Evolutionary conservation across 2,888 invertebrate species (phyloP), one percentile per base, ranked within the genome.

Genomic region (Heliconius ethilla): DNA sequence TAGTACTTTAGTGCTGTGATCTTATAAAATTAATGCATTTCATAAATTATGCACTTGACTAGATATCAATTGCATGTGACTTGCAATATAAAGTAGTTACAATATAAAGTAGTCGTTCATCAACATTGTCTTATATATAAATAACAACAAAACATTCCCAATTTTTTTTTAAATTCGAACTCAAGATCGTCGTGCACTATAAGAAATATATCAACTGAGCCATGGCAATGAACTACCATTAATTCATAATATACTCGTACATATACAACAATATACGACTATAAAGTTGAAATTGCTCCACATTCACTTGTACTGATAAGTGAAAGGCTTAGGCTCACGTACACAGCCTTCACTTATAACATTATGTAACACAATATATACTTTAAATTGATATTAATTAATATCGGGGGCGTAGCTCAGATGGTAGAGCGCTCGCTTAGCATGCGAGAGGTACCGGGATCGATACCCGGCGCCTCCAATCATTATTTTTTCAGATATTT

Each of bases 381-480:
- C 15, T 66, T 13, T 73, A 51, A 70, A n/a, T 70, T 70, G 6
- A n/a, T 7, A 40, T 66, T 65, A 9, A 65, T 27, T 63, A 73
- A 72, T 59, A 80, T 15, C 75, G 93, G 92, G 93, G 93, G 92
- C 93, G 94, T 93, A 93, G 93, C 93, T 93, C 94, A 94, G 93
- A 94, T 93, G 94, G 93, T 93, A 94, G 94, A 94, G 93, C 93
- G 94, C 93, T 93, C 94, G 93, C 94, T 94, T 93, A 94, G 94
- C 94, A 93, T 94, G 94, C 89, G 94, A 94, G 94, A 94, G 93
- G 94, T 94, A 94, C 94, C 93, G 94, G 94, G 94, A 94, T 94
- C 93, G 93, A 94, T 94, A 93, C 94, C 93, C 93, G 93, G 93
- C 93, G 92, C 94, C 93, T 94, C 92, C 93, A 94, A 86, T n/a